These are phyloP conservation scores for Thrips palmi DNA, from an alignment of 1,140 invertebrate genomes.

Conservation along the genomic window DNA sequence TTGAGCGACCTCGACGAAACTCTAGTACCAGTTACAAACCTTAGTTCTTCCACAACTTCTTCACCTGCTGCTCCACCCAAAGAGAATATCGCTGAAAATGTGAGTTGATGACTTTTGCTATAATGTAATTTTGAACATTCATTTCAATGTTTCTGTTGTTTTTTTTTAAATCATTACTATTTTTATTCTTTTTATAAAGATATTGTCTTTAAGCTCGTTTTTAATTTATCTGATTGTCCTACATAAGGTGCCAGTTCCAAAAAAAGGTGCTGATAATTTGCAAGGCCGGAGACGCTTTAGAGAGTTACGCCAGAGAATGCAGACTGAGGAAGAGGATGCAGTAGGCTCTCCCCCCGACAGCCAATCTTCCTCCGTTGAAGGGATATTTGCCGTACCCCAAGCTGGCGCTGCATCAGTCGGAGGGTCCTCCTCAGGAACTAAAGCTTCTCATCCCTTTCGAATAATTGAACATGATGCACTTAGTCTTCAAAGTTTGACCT, in stretches of 20 bases:
- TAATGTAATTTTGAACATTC: no score
- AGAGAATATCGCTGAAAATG: no score
- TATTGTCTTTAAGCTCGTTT: background rate
- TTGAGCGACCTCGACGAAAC: no score
- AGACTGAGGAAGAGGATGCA: slow-evolving; percentile 60
- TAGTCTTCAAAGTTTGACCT: slow-evolving; percentile 71
- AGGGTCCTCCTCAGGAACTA: no score
- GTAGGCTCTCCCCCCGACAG: slow-evolving; percentile 50
- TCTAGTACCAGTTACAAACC: no score
- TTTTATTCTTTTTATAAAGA: no score
- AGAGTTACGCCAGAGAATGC: slow-evolving; percentile 64
- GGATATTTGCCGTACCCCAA: slow-evolving; percentile 30
- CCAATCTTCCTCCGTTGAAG: slow-evolving; percentile 51
- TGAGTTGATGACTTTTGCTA: no score
- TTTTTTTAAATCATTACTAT: no score
- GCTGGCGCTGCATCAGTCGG: no score
- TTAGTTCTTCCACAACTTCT: no score
- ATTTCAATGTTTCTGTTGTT: no score
- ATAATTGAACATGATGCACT: slow-evolving; percentile 73
- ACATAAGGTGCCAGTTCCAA: background rate
- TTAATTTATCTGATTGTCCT: background rate
- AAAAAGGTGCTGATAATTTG: background rate
- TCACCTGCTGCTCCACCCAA: no score
- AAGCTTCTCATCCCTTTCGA: slow-evolving; percentile 53
- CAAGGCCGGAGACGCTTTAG: slow-evolving; percentile 48